Base-by-base conservation (phyloP, 2,888 invertebrate species). In the Idaea biselata region DNA sequence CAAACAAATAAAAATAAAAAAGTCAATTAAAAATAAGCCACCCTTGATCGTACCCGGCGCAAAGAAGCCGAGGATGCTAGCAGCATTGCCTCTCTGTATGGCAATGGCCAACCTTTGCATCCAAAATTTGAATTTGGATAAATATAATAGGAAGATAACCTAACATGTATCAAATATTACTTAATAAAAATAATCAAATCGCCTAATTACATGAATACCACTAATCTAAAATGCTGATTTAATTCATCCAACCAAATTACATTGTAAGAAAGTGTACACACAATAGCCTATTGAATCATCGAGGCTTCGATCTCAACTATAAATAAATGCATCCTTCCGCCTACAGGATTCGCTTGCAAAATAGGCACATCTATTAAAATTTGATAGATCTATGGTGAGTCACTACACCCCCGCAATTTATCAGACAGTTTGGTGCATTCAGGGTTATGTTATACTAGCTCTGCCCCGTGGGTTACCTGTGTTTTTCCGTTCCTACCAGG, bases 291-390 rank as follows among this genome's bases (percentile, higher is more conserved):
- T 80, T 80, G 76, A 81, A 78, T 73, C 76, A 78, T 78, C 75
- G 75, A 78, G 75, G 70, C 72, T 73, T 73, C 75, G 74, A 77
- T 79, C 75, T 73, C 68, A 69, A 73, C 73, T 77, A 79, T 83
- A 79, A 82, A 81, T 84, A 80, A 76, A 69, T 60, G 71, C 66
- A 68, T 71, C 78, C 79, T 70, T 73, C 78, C 80, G 70, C 89
- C 89, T 79, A 88, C 88, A 73, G 72, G 65, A 25, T 60, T 65
- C 60, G 63, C 73, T 84, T 84, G 86, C 73, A 86, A 83, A 87
- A 88, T 76, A 56, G 18, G 56, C 18, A 81, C 83, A 79, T 86
- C 86, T 83, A 86, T 88, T 88, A 87, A 81, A 77, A 70, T 83
- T 83, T 83, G 84, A 87, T 86, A 84, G 82, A 79, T 73, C 73